Conservation (phyloP, 2,888 invertebrate genomes). For the Tenthredo mesomela region DNA sequence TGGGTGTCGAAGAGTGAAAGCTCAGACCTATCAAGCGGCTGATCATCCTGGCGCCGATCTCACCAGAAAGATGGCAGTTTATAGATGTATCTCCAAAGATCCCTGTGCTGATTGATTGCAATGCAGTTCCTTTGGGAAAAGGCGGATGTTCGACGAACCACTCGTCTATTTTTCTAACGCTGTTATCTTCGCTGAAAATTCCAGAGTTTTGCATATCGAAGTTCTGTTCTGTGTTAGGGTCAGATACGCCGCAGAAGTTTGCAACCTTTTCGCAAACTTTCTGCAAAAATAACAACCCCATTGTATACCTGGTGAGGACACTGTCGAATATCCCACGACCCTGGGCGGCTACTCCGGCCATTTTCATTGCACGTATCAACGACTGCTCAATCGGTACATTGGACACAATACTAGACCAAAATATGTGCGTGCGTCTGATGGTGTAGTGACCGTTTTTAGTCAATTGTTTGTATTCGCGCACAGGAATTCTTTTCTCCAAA, state of each 20-base stretch:
- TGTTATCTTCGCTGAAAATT: too few relatives aligned
- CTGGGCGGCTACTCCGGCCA: too few relatives aligned
- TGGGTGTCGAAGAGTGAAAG: slow-evolving; percentile 34
- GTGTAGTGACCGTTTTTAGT: background rate
- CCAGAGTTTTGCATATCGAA: too few relatives aligned
- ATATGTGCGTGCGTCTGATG: background rate
- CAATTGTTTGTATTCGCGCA: background rate
- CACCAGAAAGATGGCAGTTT: background rate
- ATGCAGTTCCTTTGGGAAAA: background rate
- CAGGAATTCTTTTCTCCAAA: background rate
- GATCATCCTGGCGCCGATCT: background rate
- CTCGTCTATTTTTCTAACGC: background rate
- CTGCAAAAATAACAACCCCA: too few relatives aligned
- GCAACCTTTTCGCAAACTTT: too few relatives aligned
- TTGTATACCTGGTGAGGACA: too few relatives aligned
- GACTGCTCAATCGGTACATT: too few relatives aligned
- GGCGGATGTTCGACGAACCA: background rate
- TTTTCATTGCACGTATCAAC: too few relatives aligned
- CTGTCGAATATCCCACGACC: too few relatives aligned
- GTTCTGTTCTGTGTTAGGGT: too few relatives aligned
- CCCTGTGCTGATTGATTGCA: background rate
- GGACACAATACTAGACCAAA: too few relatives aligned
- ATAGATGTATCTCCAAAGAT: background rate
- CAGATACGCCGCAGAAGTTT: too few relatives aligned
- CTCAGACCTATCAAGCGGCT: background rate